Base-by-base conservation (phyloP, 1,140 invertebrate genomes). In the Ceratoteleas bidentatus region DNA sequence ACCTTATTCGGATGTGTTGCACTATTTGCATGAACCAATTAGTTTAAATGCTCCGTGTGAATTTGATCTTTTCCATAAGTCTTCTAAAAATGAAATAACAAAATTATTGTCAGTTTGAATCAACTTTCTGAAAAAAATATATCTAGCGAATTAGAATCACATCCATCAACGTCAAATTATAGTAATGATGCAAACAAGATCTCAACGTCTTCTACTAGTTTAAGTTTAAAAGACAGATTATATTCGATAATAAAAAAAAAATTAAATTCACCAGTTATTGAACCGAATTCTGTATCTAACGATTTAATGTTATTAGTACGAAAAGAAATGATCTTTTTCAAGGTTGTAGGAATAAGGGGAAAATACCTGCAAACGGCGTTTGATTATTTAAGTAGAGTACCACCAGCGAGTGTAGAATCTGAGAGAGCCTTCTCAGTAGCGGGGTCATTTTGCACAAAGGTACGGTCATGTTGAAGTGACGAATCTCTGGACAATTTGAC, bases 391-490 rank as follows among this genome's bases (percentile, higher is more conserved):
- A 33, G 45, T 33, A 72, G 57, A 34, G 61, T 72, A 53, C 33
- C 14, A 61, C 68, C 68, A 47, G 61, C 68, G 14, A 72, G 68
- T 72, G 68, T 72, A 6, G 68, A 72, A n/a, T 61, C 68, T 2
- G 57, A 72, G 34, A 61, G 68, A 54, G 56, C 68, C 40, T 72
- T 72, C 61, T 72, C 68, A 10, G 38, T 4, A 6, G 68, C 68
- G 32, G 68, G 38, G 11, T 40, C 8, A 10, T 11, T 40, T 40
- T 40, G 38, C 11, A 40, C 38, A 40, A 40, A 40, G 11, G 11
- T 40, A 10, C 38, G 38, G 8, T 40, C 38, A 10, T 6, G 38
- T 10, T 40, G 2, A 40, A 11, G 38, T 10, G 38, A 40, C 11
- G 11, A 40, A 11, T 40, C 38, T 24, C 24, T 24, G 24, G 38